Evolutionary conservation across 2,888 invertebrate genomes (phyloP).

Genomic region (Cephus spinipes): DNA sequence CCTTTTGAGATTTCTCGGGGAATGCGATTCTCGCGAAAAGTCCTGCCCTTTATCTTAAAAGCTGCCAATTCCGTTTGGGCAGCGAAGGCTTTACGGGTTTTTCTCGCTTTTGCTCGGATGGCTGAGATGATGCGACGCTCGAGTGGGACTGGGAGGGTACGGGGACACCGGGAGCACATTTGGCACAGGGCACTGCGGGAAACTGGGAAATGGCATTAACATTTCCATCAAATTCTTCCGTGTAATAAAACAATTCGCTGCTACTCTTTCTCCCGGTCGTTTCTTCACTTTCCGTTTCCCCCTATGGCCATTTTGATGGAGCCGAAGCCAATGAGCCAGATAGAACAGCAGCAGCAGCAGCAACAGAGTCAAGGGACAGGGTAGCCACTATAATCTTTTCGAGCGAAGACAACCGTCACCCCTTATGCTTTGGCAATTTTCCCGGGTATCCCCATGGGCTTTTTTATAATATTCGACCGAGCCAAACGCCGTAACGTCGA

Average conservation of each 20-base stretch:
- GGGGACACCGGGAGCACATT: not conserved
- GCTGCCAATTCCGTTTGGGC: conserved; percentile 6
- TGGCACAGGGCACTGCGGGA: conserved; percentile 10
- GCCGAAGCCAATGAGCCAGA: conserved; percentile 33
- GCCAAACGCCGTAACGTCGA: conserved; percentile 29
- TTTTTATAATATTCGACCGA: not conserved
- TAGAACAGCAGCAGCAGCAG: conserved; percentile 14
- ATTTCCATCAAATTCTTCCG: conserved; percentile 53
- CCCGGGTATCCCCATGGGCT: conserved; percentile 5
- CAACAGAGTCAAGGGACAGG: not conserved
- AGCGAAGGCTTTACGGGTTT: not conserved
- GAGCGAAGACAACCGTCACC: not conserved
- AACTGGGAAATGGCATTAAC: conserved; percentile 39
- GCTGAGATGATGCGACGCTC: not conserved
- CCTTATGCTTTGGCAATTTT: not conserved
- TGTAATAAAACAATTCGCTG: conserved; percentile 44
- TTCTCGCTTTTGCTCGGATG: not conserved
- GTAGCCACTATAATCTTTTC: conserved; percentile 27
- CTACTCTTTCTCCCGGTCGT: conserved; percentile 14
- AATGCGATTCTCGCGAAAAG: not conserved
- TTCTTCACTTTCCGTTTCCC: conserved; percentile 9
- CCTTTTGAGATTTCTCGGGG: not conserved
- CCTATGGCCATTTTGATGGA: conserved; percentile 17
- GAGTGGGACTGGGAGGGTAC: not conserved
- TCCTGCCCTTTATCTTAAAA: conserved; percentile 4